A percentile compares a stretch with the other conserved stretches of the same genome.
Evolutionary conservation across 2,797 vertebrate species (phyloP).

Genomic region (Sitta carolinensis): DNA sequence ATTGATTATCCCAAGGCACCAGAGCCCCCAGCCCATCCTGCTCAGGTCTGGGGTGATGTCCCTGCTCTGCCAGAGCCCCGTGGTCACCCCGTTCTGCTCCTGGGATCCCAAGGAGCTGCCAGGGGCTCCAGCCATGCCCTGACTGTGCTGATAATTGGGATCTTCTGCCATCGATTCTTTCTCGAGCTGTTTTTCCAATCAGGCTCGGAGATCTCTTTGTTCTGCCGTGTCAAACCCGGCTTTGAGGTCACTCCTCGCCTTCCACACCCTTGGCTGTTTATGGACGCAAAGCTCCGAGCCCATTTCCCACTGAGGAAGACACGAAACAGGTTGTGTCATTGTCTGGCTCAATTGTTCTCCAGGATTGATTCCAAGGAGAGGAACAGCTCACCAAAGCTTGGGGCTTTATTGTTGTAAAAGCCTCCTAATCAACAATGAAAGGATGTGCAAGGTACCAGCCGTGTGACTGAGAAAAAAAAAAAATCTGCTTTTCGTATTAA

Average conservation of each 20-base stretch:
- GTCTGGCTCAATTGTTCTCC: conserved; percentile 16
- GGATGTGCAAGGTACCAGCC: not conserved
- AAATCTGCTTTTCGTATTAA: conserved; percentile 23
- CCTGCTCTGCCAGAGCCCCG: not conserved
- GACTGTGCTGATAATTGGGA: not conserved
- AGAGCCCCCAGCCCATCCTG: not conserved
- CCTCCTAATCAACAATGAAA: not conserved
- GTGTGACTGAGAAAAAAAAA: not conserved
- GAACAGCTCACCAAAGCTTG: not conserved
- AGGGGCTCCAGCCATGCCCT: not conserved
- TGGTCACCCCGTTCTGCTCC: not conserved
- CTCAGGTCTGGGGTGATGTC: conserved; percentile 2
- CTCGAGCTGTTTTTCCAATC: conserved; percentile 45
- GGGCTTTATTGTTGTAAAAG: not conserved
- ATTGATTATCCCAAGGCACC: accelerated
- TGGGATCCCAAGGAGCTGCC: not conserved
- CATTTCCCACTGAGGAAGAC: conserved; percentile 41
- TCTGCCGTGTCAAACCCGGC: not conserved
- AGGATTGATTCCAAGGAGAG: not conserved
- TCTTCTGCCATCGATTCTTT: not conserved
- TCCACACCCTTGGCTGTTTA: conserved; percentile 44
- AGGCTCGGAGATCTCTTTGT: conserved; percentile 39
- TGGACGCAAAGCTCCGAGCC: conserved; percentile 13
- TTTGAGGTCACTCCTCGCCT: conserved; percentile 45
- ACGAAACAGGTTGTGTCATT: conserved; percentile 21